Evolutionary conservation across 2,888 invertebrate species (phyloP).

Genomic region (Lathronympha strigana): DNA sequence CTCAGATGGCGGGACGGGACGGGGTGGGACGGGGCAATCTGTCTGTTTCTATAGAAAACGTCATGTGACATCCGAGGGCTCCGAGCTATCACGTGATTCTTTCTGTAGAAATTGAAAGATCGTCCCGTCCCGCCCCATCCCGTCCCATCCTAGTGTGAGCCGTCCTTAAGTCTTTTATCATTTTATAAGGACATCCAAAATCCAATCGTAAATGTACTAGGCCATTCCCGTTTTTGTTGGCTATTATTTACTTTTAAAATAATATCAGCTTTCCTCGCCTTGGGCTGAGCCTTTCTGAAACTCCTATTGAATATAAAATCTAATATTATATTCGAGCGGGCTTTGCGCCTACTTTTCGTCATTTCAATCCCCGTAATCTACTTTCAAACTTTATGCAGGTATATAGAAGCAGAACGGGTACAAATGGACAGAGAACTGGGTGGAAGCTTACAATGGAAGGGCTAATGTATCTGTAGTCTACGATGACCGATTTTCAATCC

Average conservation of each 20-base stretch:
- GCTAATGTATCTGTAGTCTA: conserved; percentile 10
- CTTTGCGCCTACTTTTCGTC: conserved; percentile 40
- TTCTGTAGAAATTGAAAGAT: no score
- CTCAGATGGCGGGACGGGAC: no score
- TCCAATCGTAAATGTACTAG: conserved; percentile 28
- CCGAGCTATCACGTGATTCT: no score
- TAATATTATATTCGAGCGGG: conserved; percentile 40
- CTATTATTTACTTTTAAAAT: conserved; percentile 42
- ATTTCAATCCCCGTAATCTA: conserved; percentile 41
- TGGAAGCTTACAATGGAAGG: conserved; percentile 4
- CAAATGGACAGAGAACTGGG: conserved; percentile 22
- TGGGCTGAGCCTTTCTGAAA: conserved; percentile 36
- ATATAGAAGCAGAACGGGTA: conserved; percentile 22
- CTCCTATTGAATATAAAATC: conserved; percentile 42
- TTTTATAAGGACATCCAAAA: background rate
- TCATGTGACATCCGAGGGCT: no score
- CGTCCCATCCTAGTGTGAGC: no score
- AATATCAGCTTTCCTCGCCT: conserved; percentile 31
- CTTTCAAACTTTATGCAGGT: conserved; percentile 38
- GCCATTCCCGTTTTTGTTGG: conserved; percentile 18
- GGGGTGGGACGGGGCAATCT: no score
- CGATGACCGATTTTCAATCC: background rate
- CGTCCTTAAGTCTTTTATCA: conserved; percentile 16
- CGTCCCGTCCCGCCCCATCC: no score
- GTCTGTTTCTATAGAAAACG: no score